Conservation (phyloP, 2,888 invertebrate species). For the Harpalus rubripes region DNA sequence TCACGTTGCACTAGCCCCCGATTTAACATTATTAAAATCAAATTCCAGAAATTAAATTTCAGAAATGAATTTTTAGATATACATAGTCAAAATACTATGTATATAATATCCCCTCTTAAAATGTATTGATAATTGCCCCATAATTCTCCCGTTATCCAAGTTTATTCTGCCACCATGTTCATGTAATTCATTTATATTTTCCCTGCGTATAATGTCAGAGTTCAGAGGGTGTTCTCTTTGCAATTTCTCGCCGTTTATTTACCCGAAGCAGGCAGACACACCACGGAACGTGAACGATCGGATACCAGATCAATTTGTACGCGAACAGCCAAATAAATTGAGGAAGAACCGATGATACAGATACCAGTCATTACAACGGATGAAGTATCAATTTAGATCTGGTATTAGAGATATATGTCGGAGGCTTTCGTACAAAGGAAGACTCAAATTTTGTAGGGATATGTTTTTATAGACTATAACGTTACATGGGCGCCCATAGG, state of each 20-base stretch:
- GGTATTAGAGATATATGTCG: not conserved
- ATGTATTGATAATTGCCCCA: not conserved
- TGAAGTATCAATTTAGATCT: not conserved
- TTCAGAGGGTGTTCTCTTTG: not conserved
- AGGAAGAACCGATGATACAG: not conserved
- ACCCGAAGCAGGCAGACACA: not conserved
- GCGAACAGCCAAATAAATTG: constrained; percentile 5
- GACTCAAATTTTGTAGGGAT: too few relatives aligned
- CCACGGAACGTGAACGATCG: not conserved
- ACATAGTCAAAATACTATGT: too few relatives aligned
- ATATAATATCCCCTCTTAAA: too few relatives aligned
- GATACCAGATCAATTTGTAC: not conserved
- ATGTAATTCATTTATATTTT: constrained; percentile 12
- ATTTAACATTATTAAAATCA: too few relatives aligned
- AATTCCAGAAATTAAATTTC: too few relatives aligned
- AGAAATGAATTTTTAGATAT: too few relatives aligned
- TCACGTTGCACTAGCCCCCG: too few relatives aligned
- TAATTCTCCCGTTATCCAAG: not conserved
- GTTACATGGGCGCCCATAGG: too few relatives aligned
- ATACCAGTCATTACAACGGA: not conserved
- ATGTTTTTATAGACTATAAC: too few relatives aligned
- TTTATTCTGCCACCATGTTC: not conserved
- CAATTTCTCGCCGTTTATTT: not conserved
- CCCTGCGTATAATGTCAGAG: not conserved
- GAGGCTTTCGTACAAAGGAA: too few relatives aligned